Evolutionary conservation across 2,888 invertebrate species (phyloP), one percentile per base, ranked within the genome.

Genomic region (Mechanitis mazaeus): DNA sequence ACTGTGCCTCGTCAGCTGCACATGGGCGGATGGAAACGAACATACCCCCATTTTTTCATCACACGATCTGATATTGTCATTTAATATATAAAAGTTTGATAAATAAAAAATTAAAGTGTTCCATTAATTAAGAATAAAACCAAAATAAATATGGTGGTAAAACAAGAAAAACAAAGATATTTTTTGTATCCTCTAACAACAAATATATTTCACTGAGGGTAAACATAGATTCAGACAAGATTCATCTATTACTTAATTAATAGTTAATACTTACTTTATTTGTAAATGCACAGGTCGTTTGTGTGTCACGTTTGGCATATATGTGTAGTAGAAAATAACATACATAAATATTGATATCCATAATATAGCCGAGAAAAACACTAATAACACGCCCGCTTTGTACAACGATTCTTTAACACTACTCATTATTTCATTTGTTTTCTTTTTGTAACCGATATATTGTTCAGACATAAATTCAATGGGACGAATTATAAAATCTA

Each of bases 281-380:
- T 96, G 94, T 74, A 97, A 91, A 90, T 96, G 93, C 1, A 97
- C 96, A 0, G 96, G 96, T 60, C 95, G 92, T 46, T 94, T 92
- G 75, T 97, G 95, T 0, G 95, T 93, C 65, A 97, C 94, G 62
- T 95, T 94, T 7, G 98, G 98, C 92, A 98, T 96, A 79, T 97
- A 97, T 3, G 95, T 93, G 82, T 97, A 97, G 77, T 97, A 97
- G 81, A 98, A 97, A 12, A 95, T 94, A 3, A 96, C 93, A 83
- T 98, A 98, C 85, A 97, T 92, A 85, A 97, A 96, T 72, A 97
- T 93, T 12, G 97, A 95, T 56, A 96, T 88, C 97, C 97, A 97
- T 67, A 97, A 89, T 71, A 97, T 92, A 46, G 95, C 91, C 42
- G 94, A 92, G 35, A 94, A 91, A 69, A 94, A 93, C 70, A 95